Percentiles rank a stretch among this genome's conserved stretches.
Conservation (phyloP, 2,888 invertebrate species). For the Eubasilissa splendida region DNA sequence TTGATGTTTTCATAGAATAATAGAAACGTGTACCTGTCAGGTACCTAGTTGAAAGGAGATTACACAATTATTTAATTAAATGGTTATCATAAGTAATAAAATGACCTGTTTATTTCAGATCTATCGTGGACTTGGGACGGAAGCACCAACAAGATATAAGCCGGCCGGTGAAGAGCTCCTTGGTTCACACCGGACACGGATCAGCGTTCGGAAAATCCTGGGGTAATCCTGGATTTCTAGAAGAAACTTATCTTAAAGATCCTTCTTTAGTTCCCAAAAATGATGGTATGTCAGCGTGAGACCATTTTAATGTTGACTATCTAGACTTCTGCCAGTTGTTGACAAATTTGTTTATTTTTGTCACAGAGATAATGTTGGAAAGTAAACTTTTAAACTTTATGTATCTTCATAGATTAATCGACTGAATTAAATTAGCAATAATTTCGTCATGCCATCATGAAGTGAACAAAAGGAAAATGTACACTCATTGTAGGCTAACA, state of each 20-base stretch:
- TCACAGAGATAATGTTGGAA: too few species aligned
- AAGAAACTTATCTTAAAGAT: conserved; percentile 83
- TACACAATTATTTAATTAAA: neutral
- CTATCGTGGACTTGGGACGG: conserved; percentile 80
- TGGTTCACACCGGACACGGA: conserved; percentile 87
- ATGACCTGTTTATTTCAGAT: conserved; percentile 62
- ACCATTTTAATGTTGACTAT: neutral
- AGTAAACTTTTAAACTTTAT: too few species aligned
- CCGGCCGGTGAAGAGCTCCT: conserved; percentile 84
- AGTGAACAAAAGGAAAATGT: too few species aligned
- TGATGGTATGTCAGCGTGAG: conserved; percentile 52
- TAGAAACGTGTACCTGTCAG: neutral
- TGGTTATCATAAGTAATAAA: neutral
- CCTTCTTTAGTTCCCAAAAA: conserved; percentile 65
- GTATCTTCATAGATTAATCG: too few species aligned
- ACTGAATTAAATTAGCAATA: too few species aligned
- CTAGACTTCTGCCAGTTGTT: too few species aligned
- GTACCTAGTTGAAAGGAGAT: neutral
- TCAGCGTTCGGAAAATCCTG: conserved; percentile 85
- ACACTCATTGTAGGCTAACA: too few species aligned
- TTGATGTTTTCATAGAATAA: too few species aligned
- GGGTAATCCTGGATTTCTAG: conserved; percentile 87
- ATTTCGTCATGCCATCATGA: too few species aligned
- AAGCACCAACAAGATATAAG: conserved; percentile 82
- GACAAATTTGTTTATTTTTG: too few species aligned